Percentiles rank a stretch among this genome's conserved stretches.
phyloP scores from a whole-genome alignment of 2,113 vertebrate genomes.

The Dipodomys stephensi region DNA sequence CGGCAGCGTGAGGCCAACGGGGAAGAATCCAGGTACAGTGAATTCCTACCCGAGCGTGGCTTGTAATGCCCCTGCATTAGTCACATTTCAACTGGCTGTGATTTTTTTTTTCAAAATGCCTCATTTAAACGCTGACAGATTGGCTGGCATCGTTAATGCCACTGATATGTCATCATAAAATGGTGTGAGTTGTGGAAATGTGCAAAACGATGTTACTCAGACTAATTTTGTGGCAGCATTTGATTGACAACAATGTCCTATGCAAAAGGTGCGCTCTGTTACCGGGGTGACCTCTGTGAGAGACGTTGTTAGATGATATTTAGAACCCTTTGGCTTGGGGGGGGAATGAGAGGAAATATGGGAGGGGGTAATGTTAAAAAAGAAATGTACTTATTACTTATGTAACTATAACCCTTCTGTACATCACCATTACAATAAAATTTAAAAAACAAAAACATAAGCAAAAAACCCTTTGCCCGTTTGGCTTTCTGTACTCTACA shows the following conservation, averaged over 20 bases:
- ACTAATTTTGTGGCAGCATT: slow-evolving; percentile 59
- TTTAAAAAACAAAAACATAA: too few relatives aligned
- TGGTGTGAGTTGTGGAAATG: slow-evolving; percentile 77
- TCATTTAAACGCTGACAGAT: slow-evolving; percentile 83
- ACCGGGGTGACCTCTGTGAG: background rate
- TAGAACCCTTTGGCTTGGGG: background rate
- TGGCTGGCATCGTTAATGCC: slow-evolving; percentile 74
- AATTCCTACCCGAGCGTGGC: background rate
- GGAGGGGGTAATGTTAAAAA: too few relatives aligned
- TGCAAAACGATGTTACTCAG: slow-evolving; percentile 75
- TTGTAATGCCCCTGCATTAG: slow-evolving; percentile 44
- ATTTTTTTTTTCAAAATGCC: slow-evolving; percentile 68
- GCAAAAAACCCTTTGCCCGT: too few relatives aligned
- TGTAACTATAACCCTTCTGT: too few relatives aligned
- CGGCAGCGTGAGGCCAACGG: background rate
- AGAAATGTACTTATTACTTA: too few relatives aligned
- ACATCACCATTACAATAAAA: too few relatives aligned
- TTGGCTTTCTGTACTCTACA: background rate
- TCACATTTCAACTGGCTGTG: slow-evolving; percentile 61
- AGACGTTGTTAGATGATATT: slow-evolving; percentile 56
- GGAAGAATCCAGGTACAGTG: background rate
- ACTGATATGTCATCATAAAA: slow-evolving; percentile 82
- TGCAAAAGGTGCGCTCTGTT: slow-evolving; percentile 46
- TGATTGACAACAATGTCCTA: slow-evolving; percentile 73
- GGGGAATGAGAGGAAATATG: too few relatives aligned